Conservation (phyloP, 1,140 invertebrate genomes). For the Panagrolaimus sp. region DNA sequence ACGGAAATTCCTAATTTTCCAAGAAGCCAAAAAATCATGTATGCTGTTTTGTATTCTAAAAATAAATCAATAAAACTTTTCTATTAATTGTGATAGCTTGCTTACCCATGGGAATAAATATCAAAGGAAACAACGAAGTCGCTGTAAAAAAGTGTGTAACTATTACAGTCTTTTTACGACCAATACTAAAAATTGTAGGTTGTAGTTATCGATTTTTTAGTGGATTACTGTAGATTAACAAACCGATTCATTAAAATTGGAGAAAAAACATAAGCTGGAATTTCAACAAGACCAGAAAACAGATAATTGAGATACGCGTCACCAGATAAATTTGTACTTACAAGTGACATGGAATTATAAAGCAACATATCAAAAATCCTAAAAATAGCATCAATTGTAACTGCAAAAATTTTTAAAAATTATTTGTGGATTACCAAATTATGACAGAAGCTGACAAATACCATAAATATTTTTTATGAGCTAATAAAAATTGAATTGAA, state of each 20-base stretch:
- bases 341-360: too few species aligned
- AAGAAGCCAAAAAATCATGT: constrained; percentile 3
- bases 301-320: background rate
- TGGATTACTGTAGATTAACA: background rate
- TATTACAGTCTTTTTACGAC: background rate
- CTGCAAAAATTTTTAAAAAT: too few species aligned
- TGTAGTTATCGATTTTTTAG: background rate
- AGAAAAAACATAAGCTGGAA: background rate
- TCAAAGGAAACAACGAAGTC: background rate
- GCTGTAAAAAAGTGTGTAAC: background rate
- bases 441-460: too few species aligned
- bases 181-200: background rate
- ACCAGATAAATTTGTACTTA: too few species aligned
- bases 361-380: too few species aligned
- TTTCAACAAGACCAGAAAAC: background rate
- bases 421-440: too few species aligned
- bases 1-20: constrained; percentile 1
- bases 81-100: too few species aligned
- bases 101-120: background rate
- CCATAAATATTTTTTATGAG: too few species aligned
- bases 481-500: too few species aligned
- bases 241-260: background rate
- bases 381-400: too few species aligned
- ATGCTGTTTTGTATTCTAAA: background rate
- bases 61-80: too few species aligned